These are phyloP conservation scores for Lymantria dispar DNA, from an alignment of 2,888 invertebrate species.

Conservation along the genomic window DNA sequence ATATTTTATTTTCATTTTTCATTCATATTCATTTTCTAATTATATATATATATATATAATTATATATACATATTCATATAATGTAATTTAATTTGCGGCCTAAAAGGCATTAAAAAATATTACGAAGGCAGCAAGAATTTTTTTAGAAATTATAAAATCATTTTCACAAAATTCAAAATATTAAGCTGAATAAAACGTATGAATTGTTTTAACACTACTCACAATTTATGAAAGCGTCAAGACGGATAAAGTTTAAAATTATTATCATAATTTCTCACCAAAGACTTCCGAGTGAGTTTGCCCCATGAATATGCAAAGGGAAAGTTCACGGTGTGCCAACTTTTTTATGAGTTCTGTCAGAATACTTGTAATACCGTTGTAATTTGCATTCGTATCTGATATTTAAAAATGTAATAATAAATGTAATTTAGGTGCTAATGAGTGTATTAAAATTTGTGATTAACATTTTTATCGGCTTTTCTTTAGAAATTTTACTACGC, in stretches of 20 bases:
- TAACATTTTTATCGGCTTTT: slow-evolving; percentile 23
- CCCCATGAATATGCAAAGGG: slow-evolving; percentile 75
- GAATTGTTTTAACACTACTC: slow-evolving; percentile 41
- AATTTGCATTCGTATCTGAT: slow-evolving; percentile 61
- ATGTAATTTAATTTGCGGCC: no score
- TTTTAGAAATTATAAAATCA: no score
- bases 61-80: no score
- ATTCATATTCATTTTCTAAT: no score
- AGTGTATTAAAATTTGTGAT: slow-evolving; percentile 25
- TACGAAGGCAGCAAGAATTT: no score
- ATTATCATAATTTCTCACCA: slow-evolving; percentile 79
- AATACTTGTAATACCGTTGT: slow-evolving; percentile 63
- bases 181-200: background rate
- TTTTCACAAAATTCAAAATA: background rate
- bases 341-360: slow-evolving; percentile 72
- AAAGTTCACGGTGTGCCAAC: slow-evolving; percentile 67
- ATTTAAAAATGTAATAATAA: slow-evolving; percentile 28
- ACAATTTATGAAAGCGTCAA: slow-evolving; percentile 65
- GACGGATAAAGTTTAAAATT: slow-evolving; percentile 76
- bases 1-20: no score
- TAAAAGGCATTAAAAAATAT: no score
- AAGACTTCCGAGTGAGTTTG: slow-evolving; percentile 75
- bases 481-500: slow-evolving; percentile 11
- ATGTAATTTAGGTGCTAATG: slow-evolving; percentile 30
- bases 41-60: no score